Evolutionary conservation across 2,113 vertebrate species (phyloP), one percentile per base, ranked within the genome.

Genomic region (Perca flavescens): DNA sequence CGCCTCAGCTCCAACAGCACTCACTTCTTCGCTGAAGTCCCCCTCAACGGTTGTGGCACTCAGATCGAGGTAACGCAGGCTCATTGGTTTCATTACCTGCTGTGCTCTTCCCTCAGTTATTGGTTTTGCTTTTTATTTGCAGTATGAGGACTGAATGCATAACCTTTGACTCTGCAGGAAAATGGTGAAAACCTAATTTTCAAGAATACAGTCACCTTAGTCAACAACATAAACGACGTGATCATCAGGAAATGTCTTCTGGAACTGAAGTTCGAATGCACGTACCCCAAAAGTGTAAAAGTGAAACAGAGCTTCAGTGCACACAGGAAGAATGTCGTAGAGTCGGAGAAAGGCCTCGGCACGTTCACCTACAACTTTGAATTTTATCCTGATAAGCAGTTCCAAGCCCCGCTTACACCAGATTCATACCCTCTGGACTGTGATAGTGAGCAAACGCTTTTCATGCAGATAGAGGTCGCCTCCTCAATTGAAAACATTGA

Each of bases 341-440:
- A 95, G 71, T 65, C 76, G 25, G 94, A 95, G 56, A 90, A 63
- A 57, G 93, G 94, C 58, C 91, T 95, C 1, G 94, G 94, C 63
- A 91, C 50, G 0, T 94, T 95, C 81, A 94, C 88, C 78, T 95
- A 94, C 61, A 34, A 80, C 66, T 94, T 94, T 76, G 93, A 95
- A 85, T 94, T 95, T 86, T 95, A 85, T 69, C 62, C 72, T 0
- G 53, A 86, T 31, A 14, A 11, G 15, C 40, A 19, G 3, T 95
- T 88, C 79, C 4, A 6, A 13, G n/a, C 1, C 10, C 86, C 68
- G 46, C 67, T 73, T 0, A 62, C 85, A 47, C 87, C 92, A 2
- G 74, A 25, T 1, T 57, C 62, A 0, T 95, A 94, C 77, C 94
- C 94, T 1, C 78, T 95, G 62, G 89, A 90, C 50, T 91, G 84